Evolutionary conservation across 2,888 invertebrate genomes (phyloP).

Genomic region (Cremastinae sp.): DNA sequence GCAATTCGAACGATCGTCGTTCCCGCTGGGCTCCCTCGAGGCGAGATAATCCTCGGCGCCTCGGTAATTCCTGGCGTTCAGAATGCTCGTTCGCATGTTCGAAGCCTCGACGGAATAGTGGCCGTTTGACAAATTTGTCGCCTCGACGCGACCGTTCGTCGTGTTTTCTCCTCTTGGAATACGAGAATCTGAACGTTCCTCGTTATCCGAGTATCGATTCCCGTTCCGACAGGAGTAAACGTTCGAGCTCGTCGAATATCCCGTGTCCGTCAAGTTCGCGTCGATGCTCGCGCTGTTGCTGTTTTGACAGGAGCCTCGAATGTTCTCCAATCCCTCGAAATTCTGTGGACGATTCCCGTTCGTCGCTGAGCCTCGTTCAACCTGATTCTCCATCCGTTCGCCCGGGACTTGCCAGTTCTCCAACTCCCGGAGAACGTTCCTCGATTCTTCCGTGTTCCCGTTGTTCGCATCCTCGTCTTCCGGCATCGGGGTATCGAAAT

Average conservation of each 20-base stretch:
- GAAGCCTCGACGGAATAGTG: slow-evolving; percentile 20
- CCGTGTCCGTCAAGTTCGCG: slow-evolving; percentile 63
- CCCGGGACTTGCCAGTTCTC: slow-evolving; percentile 57
- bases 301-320: slow-evolving; percentile 20
- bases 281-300: slow-evolving; percentile 57
- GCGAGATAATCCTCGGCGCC: slow-evolving; percentile 26
- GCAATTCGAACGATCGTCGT: slow-evolving; percentile 52
- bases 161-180: slow-evolving; percentile 30
- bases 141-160: slow-evolving; percentile 29
- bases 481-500: slow-evolving; percentile 78
- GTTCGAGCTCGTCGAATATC: slow-evolving; percentile 65
- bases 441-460: slow-evolving; percentile 55
- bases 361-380: slow-evolving; percentile 27
- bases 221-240: slow-evolving; percentile 55
- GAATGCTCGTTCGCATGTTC: slow-evolving; percentile 11
- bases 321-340: slow-evolving; percentile 22
- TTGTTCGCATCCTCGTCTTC: slow-evolving; percentile 65
- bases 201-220: slow-evolving; percentile 49
- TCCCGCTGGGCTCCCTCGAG: neutral
- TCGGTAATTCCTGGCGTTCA: slow-evolving; percentile 46
- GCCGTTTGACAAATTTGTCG: slow-evolving; percentile 45
- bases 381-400: slow-evolving; percentile 33
- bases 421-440: slow-evolving; percentile 49
- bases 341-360: slow-evolving; percentile 43
- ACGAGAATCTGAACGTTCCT: slow-evolving; percentile 42